Base-by-base conservation (phyloP, 2,888 invertebrate species). In the Dasypogon diadema region DNA sequence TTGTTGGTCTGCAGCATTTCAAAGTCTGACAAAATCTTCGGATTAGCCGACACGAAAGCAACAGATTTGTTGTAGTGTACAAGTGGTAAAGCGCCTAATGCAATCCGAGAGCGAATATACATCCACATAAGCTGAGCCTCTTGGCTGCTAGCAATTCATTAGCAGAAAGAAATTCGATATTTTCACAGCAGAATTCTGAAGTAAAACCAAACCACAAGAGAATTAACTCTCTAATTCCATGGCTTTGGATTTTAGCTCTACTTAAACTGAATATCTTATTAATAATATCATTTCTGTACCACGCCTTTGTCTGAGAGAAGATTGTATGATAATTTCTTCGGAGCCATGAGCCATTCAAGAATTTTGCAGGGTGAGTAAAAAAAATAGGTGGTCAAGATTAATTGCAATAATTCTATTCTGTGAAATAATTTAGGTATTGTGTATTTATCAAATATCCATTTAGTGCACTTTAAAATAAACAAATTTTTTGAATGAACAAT, bases 31-130 rank as follows among this genome's bases (percentile, higher is more conserved):
- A 24, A 60, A 78, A 76, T 77, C 68, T 81, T 82, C 82, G 82
- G 85, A 85, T 85, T 85, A 85, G 83, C 85, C 83, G 82, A 82
- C 85, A 85, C 85, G 85, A 85, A 85, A 85, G 84, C 84, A 85
- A 83, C 83, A 83, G 84, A 85, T 85, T 85, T 84, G 70, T 46
- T 24, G 16, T 51, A 16, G 34, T 70, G 48, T 54, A 18, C 30
- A 70, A 54, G 30, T 22, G 70, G 21, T 37, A 70, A 63, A 70
- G 70, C 65, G 26, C 54, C 30, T 70, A 70, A 70, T 54, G 70
- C 70, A 54, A 68, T 68, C 70, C 70, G 70, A 34, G 68, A 68
- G 68, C 10, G 12, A n/a, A 30, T 26, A 51, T 51, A 51, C 30
- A 30, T 26, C 5, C 16, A 30, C 16, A 51, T 3, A 24, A 8